Base-by-base conservation (phyloP, 2,888 invertebrate genomes). In the Tyria jacobaeae region DNA sequence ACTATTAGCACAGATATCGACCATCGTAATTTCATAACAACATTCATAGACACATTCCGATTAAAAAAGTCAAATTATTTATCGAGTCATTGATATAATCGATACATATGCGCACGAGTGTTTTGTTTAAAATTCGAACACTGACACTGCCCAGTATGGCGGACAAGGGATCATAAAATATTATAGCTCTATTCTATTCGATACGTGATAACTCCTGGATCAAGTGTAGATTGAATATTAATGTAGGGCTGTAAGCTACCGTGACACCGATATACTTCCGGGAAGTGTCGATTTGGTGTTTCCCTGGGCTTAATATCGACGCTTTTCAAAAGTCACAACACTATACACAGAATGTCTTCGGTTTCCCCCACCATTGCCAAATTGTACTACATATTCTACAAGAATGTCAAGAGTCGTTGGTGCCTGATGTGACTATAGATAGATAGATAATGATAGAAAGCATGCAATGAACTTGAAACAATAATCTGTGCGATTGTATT, bases 81-180 rank as follows among this genome's bases (percentile, higher is more conserved):
- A 76, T 77, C 79, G 69, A 80, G 70, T 72, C 78, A 73, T 79
- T 78, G 82, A 83, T 81, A 77, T 70, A 71, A 80, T 75, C 70
- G 70, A 71, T 54, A 79, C 80, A 82, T 74, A 77, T 78, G 81
- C 82, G 82, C 73, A 82, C 78, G 81, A 80, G 73, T 79, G 76
- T 82, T 84, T 86, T 81, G 85, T 90, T 93, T 91, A 89, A 90
- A 90, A 91, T 92, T 91, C 92, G 92, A 89, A 85, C 88, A 87
- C 82, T 85, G 88, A 83, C 80, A 78, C 79, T 75, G 77, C 83
- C 92, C 74, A 83, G 91, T 92, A 94, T 87, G 93, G 93, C 87
- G 89, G 83, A 94, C 94, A 94, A 94, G 92, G 88, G 94, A 86
- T 92, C 88, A 87, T 94, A 89, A 94, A 94, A 92, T 89, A 91